Evolutionary conservation across 1,140 invertebrate species (phyloP).

Genomic region (Bombus turneri): DNA sequence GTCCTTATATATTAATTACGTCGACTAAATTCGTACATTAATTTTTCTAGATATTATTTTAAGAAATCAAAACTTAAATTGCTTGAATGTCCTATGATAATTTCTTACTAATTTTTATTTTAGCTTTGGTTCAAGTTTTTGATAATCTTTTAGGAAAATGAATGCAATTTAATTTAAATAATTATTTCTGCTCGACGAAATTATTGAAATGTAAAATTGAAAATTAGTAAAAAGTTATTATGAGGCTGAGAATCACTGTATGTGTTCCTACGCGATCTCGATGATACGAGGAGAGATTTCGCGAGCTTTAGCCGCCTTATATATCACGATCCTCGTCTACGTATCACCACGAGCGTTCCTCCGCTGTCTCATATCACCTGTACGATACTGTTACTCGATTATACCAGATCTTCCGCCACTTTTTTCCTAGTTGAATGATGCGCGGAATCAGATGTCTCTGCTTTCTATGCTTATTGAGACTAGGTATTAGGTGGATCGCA

Average conservation of each 20-base stretch:
- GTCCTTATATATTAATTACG: no score
- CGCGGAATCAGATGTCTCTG: background rate
- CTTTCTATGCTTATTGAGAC: slow-evolving; percentile 3
- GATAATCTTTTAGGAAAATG: no score
- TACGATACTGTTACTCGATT: slow-evolving; percentile 33
- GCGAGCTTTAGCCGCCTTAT: background rate
- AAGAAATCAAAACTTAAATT: no score
- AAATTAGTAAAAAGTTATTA: no score
- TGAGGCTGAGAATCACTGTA: background rate
- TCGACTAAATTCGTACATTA: no score
- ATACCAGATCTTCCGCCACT: background rate
- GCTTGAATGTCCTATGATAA: no score
- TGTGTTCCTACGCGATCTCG: slow-evolving; percentile 1
- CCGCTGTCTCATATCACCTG: slow-evolving; percentile 9
- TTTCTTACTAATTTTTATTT: no score
- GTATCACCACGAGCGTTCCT: background rate
- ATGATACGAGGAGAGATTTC: background rate
- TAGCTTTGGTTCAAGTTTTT: no score
- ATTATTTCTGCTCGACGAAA: no score
- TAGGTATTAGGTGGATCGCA: background rate
- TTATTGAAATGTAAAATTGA: no score
- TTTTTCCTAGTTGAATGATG: background rate
- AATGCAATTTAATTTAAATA: no score
- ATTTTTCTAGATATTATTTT: no score
- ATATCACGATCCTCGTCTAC: slow-evolving; percentile 3